Base-by-base conservation (phyloP, 2,888 invertebrate genomes). In the Chymomyza caudatula region DNA sequence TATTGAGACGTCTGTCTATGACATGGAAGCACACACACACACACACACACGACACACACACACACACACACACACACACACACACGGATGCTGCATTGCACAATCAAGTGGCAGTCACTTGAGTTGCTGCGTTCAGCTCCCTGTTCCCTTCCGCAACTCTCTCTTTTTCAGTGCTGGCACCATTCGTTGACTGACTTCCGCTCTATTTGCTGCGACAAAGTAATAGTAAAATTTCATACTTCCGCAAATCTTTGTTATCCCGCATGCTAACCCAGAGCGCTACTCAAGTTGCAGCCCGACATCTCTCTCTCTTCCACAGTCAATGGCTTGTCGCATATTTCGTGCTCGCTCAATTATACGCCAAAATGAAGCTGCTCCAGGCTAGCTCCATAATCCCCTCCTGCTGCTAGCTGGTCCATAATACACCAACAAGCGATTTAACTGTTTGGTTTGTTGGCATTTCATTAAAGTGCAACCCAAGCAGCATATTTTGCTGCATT, bases 181-280 rank as follows among this genome's bases (percentile, higher is more conserved):
- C 71, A 78, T 69, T 82, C 78, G 74, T 79, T 85, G 85, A 85
- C 78, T 78, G 72, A 77, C 83, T 82, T 82, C 82, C 82, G 82
- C 82, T 85, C 78, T 82, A 78, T 82, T 85, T 82, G 80, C 72
- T 69, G 80, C 72, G 66, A 80, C 85, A 85, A 82, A 82, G 82
- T 85, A 82, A 82, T 82, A 76, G 73, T 80, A 85, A 78, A 80
- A 82, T 85, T 82, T 78, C 73, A 85, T 82, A 85, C 85, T 85
- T 82, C 85, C 82, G 85, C 77, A 73, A 76, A 77, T 79, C 82
- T 82, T 78, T 81, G 83, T 74, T 67, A 71, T 63, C 59, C 58
- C 76, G 61, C 72, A 74, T 51, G 20, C 20, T 19, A 22, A 13
- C 15, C 44, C 71, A 76, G 67, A 69, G 63, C 63, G 57, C 64